Evolutionary conservation across 2,797 vertebrate genomes (phyloP), one percentile per base, ranked within the genome.

Genomic region (Phylloscopus collybita): DNA sequence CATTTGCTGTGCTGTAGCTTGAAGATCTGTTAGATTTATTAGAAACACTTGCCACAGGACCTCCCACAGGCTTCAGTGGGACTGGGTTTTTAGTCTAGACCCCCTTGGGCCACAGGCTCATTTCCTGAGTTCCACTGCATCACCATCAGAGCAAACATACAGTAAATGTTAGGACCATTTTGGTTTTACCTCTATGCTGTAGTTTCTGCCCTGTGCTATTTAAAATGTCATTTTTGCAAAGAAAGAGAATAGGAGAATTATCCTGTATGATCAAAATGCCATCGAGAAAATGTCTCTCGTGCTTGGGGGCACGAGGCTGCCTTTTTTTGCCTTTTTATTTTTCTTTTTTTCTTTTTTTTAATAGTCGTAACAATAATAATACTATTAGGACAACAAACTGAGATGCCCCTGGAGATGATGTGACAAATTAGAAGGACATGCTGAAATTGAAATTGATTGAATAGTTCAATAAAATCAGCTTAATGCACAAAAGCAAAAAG

Each of bases 361-460:
- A 72, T 96, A 89, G 91, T 85, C 0, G 6, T 90, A 95, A 66
- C 83, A 92, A 86, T 96, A 96, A 95, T 88, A 94, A 90, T 89
- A 84, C 66, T 91, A 89, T 89, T 95, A 95, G 83, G 71, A 82
- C 87, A 92, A 80, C 88, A 96, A 94, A 83, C 82, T 40, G 62
- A 88, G 81, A 93, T 92, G 90, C 95, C 96, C 42, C 95, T 95
- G 79, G 93, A 96, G 95, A 94, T 59, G 81, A 57, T 94, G 96
- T 95, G 96, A 97, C 95, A 95, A 97, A 97, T 97, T 92, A 74
- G 86, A 96, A 93, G 91, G 96, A 90, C 90, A 87, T 80, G 84
- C 73, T 94, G 95, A 87, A 97, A 96, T 96, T 94, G 90, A 92
- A 97, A 96, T 97, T 97, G 97, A 96, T 97, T 96, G 91, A 97